These are phyloP conservation scores for Virgularia gustaviana DNA, from an alignment of 92 coral and sea anemone genomes.

Conservation along the genomic window DNA sequence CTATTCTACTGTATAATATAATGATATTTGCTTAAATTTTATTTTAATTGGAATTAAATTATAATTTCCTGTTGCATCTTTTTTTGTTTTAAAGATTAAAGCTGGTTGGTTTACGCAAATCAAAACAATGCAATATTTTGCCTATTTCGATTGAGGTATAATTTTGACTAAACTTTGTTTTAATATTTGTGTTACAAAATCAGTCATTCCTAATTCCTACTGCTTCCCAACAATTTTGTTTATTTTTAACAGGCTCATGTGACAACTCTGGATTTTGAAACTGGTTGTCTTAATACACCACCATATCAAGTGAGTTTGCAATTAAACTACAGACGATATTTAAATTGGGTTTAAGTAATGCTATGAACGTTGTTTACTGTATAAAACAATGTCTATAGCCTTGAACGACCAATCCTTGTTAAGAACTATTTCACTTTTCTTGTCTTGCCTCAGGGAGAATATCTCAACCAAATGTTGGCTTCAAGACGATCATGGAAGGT, in stretches of 20 bases:
- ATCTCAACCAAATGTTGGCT: constrained; percentile 64
- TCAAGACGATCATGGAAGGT: constrained; percentile 78
- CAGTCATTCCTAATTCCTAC: background rate
- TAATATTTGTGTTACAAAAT: background rate
- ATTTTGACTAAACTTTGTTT: background rate
- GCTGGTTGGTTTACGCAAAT: constrained; percentile 78
- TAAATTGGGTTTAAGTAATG: background rate
- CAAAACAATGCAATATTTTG: constrained; percentile 64
- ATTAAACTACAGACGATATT: background rate
- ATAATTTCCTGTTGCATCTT: background rate
- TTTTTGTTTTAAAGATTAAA: constrained; percentile 50
- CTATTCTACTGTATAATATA: too few relatives aligned
- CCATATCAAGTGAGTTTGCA: constrained; percentile 71
- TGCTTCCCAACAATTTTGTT: background rate
- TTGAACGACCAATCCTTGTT: too few relatives aligned
- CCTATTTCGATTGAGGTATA: constrained; percentile 90
- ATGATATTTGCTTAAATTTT: too few relatives aligned
- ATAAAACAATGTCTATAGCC: background rate
- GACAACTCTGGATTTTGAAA: constrained; percentile 75
- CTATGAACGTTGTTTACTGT: background rate
- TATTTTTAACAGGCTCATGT: constrained; percentile 61
- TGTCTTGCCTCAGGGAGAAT: constrained; percentile 60
- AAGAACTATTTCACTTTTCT: background rate
- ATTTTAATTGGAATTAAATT: background rate
- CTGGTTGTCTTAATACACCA: constrained; percentile 71